Conservation (phyloP, 37 sponge, comb jelly and placozoan genomes). For the Axinella damicornis region DNA sequence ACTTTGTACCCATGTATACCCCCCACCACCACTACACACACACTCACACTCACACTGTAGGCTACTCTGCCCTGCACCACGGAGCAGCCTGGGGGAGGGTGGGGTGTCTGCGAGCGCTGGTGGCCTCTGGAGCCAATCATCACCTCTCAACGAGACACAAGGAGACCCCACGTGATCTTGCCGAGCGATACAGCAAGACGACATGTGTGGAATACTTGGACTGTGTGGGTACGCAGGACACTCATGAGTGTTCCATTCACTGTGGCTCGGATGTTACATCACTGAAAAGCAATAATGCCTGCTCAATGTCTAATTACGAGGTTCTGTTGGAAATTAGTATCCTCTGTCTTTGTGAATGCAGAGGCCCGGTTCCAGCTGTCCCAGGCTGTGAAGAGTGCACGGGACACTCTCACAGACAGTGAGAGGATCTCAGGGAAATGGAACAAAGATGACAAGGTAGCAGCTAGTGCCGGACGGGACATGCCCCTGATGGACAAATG, state of each 20-base stretch:
- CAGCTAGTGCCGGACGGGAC: too few relatives aligned
- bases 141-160: conserved; percentile 25
- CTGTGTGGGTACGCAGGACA: conserved; percentile 61
- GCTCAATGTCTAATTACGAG: too few relatives aligned
- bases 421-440: conserved; percentile 84
- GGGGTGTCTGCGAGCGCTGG: conserved; percentile 66
- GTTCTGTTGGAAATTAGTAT: too few relatives aligned
- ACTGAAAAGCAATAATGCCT: too few relatives aligned
- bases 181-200: conserved; percentile 62
- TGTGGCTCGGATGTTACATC: too few relatives aligned
- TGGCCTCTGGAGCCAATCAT: conserved; percentile 56
- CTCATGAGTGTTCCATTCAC: too few relatives aligned
- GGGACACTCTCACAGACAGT: conserved; percentile 47
- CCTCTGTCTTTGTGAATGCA: too few relatives aligned
- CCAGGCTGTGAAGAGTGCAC: conserved; percentile 24
- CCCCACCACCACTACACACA: too few relatives aligned
- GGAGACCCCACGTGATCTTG: conserved; percentile 75
- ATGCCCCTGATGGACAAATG: too few relatives aligned
- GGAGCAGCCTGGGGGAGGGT: conserved; percentile 82
- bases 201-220: conserved; percentile 67
- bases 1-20: too few relatives aligned
- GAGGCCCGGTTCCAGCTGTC: conserved; percentile 8
- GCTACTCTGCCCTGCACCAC: conserved; percentile 78
- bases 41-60: conserved; percentile 11
- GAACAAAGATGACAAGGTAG: conserved; percentile 87